Conservation (phyloP, 1,140 invertebrate species). For the Heterodera schachtii region DNA sequence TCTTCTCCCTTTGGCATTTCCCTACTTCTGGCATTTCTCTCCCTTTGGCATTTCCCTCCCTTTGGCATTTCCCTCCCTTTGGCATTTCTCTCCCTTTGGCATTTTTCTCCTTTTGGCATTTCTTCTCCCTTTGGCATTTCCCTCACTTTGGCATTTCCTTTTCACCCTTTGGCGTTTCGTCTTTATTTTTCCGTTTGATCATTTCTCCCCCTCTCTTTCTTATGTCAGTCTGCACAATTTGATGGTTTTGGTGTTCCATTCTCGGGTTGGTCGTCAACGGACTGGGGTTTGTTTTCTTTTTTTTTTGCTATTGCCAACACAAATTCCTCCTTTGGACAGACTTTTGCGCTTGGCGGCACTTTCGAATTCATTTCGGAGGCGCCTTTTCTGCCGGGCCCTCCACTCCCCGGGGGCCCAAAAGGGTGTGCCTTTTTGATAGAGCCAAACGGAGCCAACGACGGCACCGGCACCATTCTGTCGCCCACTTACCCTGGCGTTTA, state of each 20-base stretch:
- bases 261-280: conserved; percentile 77
- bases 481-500: conserved; percentile 98
- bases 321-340: conserved; percentile 15
- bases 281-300: conserved; percentile 81
- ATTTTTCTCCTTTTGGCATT: not conserved
- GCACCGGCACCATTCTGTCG: conserved; percentile 86
- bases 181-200: not conserved
- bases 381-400: conserved; percentile 84
- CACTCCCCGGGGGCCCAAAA: conserved; percentile 68
- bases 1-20: not conserved
- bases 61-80: not conserved
- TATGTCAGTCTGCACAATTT: conserved; percentile 78
- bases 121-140: no score
- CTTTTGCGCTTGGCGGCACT: conserved; percentile 30
- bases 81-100: no score
- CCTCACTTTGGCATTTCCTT: not conserved
- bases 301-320: conserved; percentile 76
- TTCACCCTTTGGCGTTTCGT: not conserved
- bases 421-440: conserved; percentile 67
- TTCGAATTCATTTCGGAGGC: conserved; percentile 66
- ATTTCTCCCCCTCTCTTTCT: not conserved
- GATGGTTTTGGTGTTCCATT: conserved; percentile 91
- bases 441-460: conserved; percentile 66
- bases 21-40: no score
- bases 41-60: no score